Conservation (phyloP, 2,113 vertebrate species). For the Cheilinus undulatus region DNA sequence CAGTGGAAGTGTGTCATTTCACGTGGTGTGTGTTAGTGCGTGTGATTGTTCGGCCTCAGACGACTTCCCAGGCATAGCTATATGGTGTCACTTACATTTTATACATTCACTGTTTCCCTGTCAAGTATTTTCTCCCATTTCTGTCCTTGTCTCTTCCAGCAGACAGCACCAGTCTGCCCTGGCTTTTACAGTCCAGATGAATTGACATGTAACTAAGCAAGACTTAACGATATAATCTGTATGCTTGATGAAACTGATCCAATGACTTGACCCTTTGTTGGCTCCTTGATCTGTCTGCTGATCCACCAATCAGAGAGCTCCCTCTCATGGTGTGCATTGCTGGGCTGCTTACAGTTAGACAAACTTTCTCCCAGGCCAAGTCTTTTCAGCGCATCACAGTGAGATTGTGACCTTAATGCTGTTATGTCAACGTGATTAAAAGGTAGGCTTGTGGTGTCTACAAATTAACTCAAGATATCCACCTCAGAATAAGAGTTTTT, state of each 20-base stretch:
- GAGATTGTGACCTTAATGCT: too few relatives aligned
- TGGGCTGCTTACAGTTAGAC: too few relatives aligned
- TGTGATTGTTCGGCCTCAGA: constrained; percentile 27
- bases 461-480: too few relatives aligned
- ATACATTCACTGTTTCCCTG: not conserved
- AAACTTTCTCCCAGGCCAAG: too few relatives aligned
- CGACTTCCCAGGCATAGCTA: constrained; percentile 5
- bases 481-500: too few relatives aligned
- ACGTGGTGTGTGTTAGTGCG: constrained; percentile 10
- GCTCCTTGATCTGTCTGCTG: too few relatives aligned
- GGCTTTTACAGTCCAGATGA: constrained; percentile 57
- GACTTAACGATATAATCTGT: constrained; percentile 66
- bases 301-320: too few relatives aligned
- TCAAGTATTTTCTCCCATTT: not conserved
- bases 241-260: constrained; percentile 64
- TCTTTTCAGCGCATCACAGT: too few relatives aligned
- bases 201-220: too few relatives aligned
- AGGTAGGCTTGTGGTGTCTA: too few relatives aligned
- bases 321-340: too few relatives aligned
- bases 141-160: not conserved
- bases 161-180: constrained; percentile 27
- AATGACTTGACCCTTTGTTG: constrained; percentile 61
- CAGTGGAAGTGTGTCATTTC: constrained; percentile 22
- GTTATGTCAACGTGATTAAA: too few relatives aligned
- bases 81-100: not conserved